Conservation (phyloP, 1,140 invertebrate genomes). For the Drosophila ironensis region DNA sequence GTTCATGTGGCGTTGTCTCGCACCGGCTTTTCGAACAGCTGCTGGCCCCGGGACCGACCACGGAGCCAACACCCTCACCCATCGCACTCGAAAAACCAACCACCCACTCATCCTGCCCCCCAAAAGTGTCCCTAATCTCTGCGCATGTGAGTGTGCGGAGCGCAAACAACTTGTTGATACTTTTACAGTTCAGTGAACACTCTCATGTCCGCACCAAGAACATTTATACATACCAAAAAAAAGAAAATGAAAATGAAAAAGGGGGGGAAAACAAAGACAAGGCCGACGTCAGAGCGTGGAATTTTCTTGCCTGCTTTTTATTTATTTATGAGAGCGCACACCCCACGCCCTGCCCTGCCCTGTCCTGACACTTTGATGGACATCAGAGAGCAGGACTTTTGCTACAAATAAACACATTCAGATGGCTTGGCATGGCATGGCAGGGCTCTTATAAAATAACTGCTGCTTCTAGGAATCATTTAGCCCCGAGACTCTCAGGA, state of each 20-base stretch:
- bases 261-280: constrained; percentile 8
- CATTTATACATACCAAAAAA: not conserved
- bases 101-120: constrained; percentile 2
- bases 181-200: constrained; percentile 78
- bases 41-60: constrained; percentile 30
- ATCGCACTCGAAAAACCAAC: no score
- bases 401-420: constrained; percentile 20
- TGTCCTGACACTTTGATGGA: constrained; percentile 2
- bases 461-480: constrained; percentile 43
- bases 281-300: constrained; percentile 57
- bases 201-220: constrained; percentile 37
- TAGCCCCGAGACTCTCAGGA: constrained; percentile 47
- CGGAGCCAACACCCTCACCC: constrained; percentile 30
- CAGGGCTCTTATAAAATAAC: constrained; percentile 36
- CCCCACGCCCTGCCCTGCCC: not conserved
- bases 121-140: constrained; percentile 13
- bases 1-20: constrained; percentile 32
- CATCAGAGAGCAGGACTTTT: constrained; percentile 33
- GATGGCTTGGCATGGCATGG: not conserved
- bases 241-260: not conserved
- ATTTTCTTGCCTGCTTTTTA: constrained; percentile 58
- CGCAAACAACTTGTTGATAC: constrained; percentile 80
- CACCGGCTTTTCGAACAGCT: constrained; percentile 54
- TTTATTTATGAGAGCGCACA: constrained; percentile 48
- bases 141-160: constrained; percentile 48